phyloP scores from a whole-genome alignment of 2,888 invertebrate genomes.

The Apodemia mormo region DNA sequence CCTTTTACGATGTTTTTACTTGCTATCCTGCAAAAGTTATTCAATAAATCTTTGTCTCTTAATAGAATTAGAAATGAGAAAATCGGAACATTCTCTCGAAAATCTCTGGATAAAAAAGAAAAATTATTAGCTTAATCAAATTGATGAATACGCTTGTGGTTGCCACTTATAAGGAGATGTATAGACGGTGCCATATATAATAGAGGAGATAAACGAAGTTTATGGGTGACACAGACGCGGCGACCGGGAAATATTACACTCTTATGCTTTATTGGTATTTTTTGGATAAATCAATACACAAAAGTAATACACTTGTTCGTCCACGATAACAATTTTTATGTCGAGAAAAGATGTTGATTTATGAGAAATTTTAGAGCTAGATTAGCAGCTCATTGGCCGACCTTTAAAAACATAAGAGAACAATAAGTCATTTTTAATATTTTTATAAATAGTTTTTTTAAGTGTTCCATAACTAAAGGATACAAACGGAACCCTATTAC shows the following conservation, averaged over 20 bases:
- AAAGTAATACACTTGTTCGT: background rate
- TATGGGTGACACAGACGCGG: slow-evolving; percentile 32
- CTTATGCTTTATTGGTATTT: slow-evolving; percentile 34
- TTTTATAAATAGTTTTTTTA: too few species aligned
- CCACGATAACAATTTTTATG: background rate
- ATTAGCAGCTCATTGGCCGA: too few species aligned
- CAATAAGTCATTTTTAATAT: too few species aligned
- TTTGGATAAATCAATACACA: slow-evolving; percentile 30
- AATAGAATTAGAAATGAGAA: background rate
- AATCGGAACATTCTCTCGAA: background rate
- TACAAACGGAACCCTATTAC: too few species aligned
- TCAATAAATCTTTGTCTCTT: too few species aligned
- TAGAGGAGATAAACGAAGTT: slow-evolving; percentile 29
- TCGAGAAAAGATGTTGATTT: background rate
- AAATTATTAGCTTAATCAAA: slow-evolving; percentile 1
- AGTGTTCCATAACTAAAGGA: too few species aligned
- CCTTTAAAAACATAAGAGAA: too few species aligned
- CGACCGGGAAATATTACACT: slow-evolving; percentile 29
- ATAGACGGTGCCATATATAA: slow-evolving; percentile 23
- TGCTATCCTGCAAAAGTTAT: too few species aligned
- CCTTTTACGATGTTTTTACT: too few species aligned
- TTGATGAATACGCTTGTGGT: background rate
- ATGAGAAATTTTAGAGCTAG: background rate
- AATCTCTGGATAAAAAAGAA: background rate
- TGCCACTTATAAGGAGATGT: background rate